These are phyloP conservation scores for Anguilla megastoma DNA, from an alignment of 2,797 vertebrate genomes.

Conservation along the genomic window DNA sequence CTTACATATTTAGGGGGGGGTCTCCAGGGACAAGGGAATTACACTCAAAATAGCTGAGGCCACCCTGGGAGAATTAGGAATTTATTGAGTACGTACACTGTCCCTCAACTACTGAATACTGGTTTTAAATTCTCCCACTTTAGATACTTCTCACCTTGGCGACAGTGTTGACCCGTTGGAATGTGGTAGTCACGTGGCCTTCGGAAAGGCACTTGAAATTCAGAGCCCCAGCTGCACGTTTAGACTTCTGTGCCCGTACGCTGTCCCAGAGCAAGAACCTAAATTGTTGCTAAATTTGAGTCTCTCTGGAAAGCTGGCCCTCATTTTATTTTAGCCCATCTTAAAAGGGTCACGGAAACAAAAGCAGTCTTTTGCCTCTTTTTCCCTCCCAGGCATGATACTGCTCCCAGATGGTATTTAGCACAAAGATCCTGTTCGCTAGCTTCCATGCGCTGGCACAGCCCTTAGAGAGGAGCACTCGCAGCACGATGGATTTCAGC, in stretches of 20 bases:
- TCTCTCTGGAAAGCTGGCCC: slow-evolving; percentile 25
- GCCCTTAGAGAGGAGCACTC: background rate
- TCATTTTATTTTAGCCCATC: background rate
- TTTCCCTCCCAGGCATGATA: background rate
- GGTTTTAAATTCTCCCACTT: background rate
- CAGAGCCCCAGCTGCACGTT: slow-evolving; percentile 25
- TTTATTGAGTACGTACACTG: background rate
- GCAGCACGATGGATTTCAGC: background rate
- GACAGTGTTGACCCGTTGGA: background rate
- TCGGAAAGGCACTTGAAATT: slow-evolving; percentile 46
- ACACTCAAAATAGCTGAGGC: background rate
- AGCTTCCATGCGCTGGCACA: background rate
- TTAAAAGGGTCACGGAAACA: background rate
- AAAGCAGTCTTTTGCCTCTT: background rate
- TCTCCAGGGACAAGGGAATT: background rate
- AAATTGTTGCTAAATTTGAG: slow-evolving; percentile 39
- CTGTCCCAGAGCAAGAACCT: slow-evolving; percentile 27
- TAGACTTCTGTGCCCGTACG: slow-evolving; percentile 15
- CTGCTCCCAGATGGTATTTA: background rate
- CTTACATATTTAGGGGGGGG: background rate
- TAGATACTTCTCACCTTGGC: background rate
- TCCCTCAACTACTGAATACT: background rate
- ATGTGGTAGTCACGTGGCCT: background rate
- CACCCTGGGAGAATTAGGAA: background rate
- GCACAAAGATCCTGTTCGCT: background rate